Evolutionary conservation across 1,140 invertebrate species (phyloP), one percentile per base, ranked within the genome.

Genomic region (Holotrichia oblita): DNA sequence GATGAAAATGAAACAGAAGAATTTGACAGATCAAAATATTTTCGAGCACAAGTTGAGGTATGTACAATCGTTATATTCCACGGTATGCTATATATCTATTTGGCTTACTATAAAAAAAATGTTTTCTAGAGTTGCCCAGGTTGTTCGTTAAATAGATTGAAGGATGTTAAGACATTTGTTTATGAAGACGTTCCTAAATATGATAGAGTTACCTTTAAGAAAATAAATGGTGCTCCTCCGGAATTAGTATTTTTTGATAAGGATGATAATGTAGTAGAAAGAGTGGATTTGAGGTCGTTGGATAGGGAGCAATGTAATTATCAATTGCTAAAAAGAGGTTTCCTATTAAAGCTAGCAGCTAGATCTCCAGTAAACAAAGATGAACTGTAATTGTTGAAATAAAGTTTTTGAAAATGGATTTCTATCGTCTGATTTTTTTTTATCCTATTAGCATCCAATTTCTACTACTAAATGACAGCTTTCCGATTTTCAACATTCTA

Each of bases 81-180:
- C 6, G 3, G 12, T 34, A 34, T 4, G 4, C 27, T 34, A 34
- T 34, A 34, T 34, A 34, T 34, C 4, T 34, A 34, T 34, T 34
- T 2, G 27, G 4, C n/a, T n/a, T n/a, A n/a, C n/a, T 34, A 34
- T 34, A 34, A 34, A 34, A 4, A 34, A 34, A 40, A 14, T 42
- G 17, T 74, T 8, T 74, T 59, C 14, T 76, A 95, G 93, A 94
- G 92, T 83, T 95, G 94, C 85, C 89, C 90, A 83, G 93, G 94
- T 81, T 95, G 94, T 87, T 90, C 90, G 27, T 85, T 95, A 79
- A 95, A 94, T 81, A 88, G 91, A 77, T 87, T 94, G 24, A 91
- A 92, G 20, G 91, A 94, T 86, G 92, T 95, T 9, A 94, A 93
- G 87, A 87, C 89, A 80, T 95, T 95, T 84, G 91, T 94, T 69